Percentiles rank a stretch among this genome's conserved stretches.
These are phyloP conservation scores for Fissipunctia ypsillon DNA, from an alignment of 2,888 invertebrate species.

Conservation along the genomic window DNA sequence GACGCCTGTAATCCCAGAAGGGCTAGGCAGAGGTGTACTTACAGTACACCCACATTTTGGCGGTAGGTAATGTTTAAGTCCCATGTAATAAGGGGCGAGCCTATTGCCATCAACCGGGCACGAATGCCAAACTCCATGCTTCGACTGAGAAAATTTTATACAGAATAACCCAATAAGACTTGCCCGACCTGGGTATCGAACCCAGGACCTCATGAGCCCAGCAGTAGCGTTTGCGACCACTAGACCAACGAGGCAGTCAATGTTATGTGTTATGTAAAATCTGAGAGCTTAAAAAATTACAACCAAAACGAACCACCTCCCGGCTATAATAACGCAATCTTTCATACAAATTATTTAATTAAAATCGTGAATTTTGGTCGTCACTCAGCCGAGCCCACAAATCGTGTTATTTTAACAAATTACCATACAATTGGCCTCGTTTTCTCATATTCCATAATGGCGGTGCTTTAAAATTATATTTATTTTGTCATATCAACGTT, in stretches of 20 bases:
- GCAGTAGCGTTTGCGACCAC: not conserved
- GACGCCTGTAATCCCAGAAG: not conserved
- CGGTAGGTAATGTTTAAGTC: not conserved
- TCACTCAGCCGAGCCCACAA: not conserved
- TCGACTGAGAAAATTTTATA: not conserved
- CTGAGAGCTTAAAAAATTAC: too few relatives aligned
- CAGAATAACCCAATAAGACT: not conserved
- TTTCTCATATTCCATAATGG: not conserved
- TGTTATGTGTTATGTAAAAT: too few relatives aligned
- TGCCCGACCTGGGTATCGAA: not conserved
- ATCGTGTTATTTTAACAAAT: slow-evolving; percentile 16
- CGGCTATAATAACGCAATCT: not conserved
- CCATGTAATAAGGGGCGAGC: not conserved
- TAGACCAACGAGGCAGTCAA: too few relatives aligned
- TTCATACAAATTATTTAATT: slow-evolving; percentile 12
- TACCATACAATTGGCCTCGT: not conserved
- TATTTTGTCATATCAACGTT: not conserved
- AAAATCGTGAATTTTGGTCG: not conserved
- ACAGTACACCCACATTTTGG: too few relatives aligned
- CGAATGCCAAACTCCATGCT: not conserved
- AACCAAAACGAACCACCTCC: not conserved
- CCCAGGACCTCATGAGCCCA: not conserved
- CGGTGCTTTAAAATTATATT: not conserved
- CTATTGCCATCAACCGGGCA: not conserved
- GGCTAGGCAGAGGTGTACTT: not conserved